phyloP scores from a whole-genome alignment of 2,113 vertebrate genomes.

The Naja naja region DNA sequence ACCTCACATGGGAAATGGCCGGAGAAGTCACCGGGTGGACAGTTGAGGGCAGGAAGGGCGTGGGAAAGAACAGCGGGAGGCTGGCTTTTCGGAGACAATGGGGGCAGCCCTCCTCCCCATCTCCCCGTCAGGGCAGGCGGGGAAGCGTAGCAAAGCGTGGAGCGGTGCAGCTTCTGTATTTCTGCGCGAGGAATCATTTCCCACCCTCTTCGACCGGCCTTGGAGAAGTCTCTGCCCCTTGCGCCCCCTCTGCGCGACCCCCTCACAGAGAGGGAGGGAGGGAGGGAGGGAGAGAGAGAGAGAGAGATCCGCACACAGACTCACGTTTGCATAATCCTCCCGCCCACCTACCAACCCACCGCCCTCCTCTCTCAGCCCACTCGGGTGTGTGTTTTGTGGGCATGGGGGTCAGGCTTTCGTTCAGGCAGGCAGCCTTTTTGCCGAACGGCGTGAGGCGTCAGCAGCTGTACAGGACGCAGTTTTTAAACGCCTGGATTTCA shows the following conservation, averaged over 20 bases:
- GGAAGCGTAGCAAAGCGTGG: not conserved
- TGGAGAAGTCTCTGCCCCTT: not conserved
- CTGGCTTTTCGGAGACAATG: not conserved
- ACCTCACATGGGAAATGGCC: not conserved
- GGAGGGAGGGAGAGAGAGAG: too few relatives aligned
- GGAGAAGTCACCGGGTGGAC: not conserved
- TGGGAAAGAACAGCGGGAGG: not conserved
- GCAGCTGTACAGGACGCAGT: not conserved
- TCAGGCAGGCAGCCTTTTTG: not conserved
- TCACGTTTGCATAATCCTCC: not conserved
- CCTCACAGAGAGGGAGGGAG: too few relatives aligned
- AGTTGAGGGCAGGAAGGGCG: not conserved
- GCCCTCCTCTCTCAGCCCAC: not conserved
- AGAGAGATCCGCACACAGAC: not conserved
- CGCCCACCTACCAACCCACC: not conserved
- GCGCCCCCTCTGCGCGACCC: not conserved
- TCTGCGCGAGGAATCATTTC: not conserved
- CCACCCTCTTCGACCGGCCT: not conserved
- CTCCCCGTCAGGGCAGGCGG: rapidly evolving
- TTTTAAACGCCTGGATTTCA: not conserved
- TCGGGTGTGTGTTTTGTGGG: not conserved
- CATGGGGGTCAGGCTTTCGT: not conserved
- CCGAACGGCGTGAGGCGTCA: not conserved
- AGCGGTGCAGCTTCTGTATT: not conserved
- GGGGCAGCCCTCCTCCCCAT: not conserved